Evolutionary conservation across 2,888 invertebrate species (phyloP), one percentile per base, ranked within the genome.

Genomic region (Digitonthophagus gazella): DNA sequence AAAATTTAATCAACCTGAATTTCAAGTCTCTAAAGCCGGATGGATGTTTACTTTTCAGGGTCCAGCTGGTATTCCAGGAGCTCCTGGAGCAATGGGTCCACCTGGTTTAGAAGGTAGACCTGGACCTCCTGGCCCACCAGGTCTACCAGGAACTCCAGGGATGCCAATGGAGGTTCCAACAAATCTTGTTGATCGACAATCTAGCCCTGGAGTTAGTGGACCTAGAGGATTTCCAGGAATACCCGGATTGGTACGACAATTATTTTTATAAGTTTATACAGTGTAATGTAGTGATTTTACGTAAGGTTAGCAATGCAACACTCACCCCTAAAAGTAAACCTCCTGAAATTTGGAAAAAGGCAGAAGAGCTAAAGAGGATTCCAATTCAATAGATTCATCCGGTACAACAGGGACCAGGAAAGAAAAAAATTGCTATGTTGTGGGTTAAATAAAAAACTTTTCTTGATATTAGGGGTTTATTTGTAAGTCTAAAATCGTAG

Each of bases 211-310:
- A 58, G 78, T 82, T 2, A 78, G 80, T 68, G 87, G 87, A 55
- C 83, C 85, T 1, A 81, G 86, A 76, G 89, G 90, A 63, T 79
- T 84, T 55, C 86, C 87, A 6, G 89, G 88, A 22, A 78, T 82
- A 11, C 80, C 85, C 44, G 88, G 88, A 74, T 78, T 85, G 77
- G 87, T 71, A 64, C 68, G 66, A 3, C 1, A 2, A 44, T 44
- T 1, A 57, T 14, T 4, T 6, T 57, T 5, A 57, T n/a, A n/a
- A n/a, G n/a, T n/a, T n/a, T n/a, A n/a, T n/a, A n/a, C n/a, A n/a
- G n/a, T n/a, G n/a, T n/a, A n/a, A n/a, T n/a, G n/a, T n/a, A n/a
- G n/a, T n/a, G n/a, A n/a, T n/a, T n/a, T n/a, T n/a, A n/a, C n/a
- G n/a, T n/a, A n/a, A n/a, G n/a, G n/a, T n/a, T n/a, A n/a, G n/a